phyloP scores from a whole-genome alignment of 2,113 vertebrate genomes.

The Serinus canaria region DNA sequence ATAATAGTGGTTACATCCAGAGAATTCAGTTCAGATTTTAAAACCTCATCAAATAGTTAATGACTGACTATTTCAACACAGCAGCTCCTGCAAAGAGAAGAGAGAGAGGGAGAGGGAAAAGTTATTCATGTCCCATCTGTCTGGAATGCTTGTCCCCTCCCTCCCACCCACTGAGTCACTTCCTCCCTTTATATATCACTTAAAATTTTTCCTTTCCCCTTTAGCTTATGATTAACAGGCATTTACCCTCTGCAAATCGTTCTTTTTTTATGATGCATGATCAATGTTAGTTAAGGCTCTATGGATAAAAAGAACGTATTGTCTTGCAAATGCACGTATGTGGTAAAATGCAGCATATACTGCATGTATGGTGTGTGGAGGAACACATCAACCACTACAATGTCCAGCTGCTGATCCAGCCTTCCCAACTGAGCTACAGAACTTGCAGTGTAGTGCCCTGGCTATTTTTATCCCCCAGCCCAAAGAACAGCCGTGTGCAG shows the following conservation, averaged over 20 bases:
- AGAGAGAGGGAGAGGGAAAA: conserved; percentile 58
- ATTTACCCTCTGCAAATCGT: conserved; percentile 37
- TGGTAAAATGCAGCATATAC: not conserved
- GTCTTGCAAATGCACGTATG: not conserved
- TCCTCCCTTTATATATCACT: conserved; percentile 64
- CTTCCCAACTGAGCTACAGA: not conserved
- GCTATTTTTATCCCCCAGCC: not conserved
- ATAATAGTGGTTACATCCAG: conserved; percentile 56
- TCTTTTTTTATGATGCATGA: not conserved
- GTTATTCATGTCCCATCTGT: conserved; percentile 70
- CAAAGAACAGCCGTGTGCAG: not conserved
- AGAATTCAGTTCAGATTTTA: conserved; percentile 48
- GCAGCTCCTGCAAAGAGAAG: conserved; percentile 50
- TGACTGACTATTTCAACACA: conserved; percentile 60
- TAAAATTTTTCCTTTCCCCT: conserved; percentile 64
- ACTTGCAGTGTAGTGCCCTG: not conserved
- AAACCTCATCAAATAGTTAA: conserved; percentile 67
- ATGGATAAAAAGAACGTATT: not conserved
- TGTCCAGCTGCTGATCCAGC: not conserved
- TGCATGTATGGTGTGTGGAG: not conserved
- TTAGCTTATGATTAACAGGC: conserved; percentile 68
- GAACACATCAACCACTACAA: not conserved
- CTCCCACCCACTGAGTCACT: conserved; percentile 66
- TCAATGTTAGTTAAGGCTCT: not conserved
- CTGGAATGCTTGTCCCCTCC: conserved; percentile 61